Conservation (phyloP, 2,888 invertebrate species). For the Agrotis exclamationis region DNA sequence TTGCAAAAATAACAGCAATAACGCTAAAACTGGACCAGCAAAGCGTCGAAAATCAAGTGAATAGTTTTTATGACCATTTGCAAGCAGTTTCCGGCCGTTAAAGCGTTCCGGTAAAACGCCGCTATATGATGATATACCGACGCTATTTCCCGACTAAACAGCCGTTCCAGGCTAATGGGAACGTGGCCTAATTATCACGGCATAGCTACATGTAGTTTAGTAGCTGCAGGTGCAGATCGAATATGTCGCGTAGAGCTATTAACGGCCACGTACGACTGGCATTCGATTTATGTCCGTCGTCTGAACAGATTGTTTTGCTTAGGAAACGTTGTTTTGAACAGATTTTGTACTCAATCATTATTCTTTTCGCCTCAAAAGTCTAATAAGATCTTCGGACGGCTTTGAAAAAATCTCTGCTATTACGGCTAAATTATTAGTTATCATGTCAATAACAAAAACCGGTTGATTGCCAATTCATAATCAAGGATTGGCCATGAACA, state of each 20-base stretch:
- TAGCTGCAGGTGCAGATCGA: constrained; percentile 40
- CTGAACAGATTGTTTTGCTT: constrained; percentile 18
- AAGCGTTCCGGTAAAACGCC: constrained; percentile 47
- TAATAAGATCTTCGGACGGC: not conserved
- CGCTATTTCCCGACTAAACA: constrained; percentile 47
- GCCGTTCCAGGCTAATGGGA: constrained; percentile 47
- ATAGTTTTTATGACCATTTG: constrained; percentile 50
- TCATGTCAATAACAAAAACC: not conserved
- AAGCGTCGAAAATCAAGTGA: constrained; percentile 29
- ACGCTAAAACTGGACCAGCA: constrained; percentile 29
- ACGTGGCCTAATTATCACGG: constrained; percentile 56
- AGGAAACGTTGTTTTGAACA: not conserved
- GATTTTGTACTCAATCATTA: not conserved
- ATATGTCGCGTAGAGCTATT: constrained; percentile 23
- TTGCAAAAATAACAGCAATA: constrained; percentile 27
- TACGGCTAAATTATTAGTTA: not conserved
- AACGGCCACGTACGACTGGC: constrained; percentile 5
- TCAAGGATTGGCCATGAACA: not conserved
- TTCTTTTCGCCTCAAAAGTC: not conserved
- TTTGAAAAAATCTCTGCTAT: not conserved
- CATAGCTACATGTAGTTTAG: constrained; percentile 26
- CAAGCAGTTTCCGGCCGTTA: constrained; percentile 51
- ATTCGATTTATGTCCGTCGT: constrained; percentile 20
- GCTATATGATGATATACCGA: constrained; percentile 26
- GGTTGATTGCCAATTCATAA: not conserved